Evolutionary conservation across 2,888 invertebrate species (phyloP).

Genomic region (Chrysomela aeneicollis): DNA sequence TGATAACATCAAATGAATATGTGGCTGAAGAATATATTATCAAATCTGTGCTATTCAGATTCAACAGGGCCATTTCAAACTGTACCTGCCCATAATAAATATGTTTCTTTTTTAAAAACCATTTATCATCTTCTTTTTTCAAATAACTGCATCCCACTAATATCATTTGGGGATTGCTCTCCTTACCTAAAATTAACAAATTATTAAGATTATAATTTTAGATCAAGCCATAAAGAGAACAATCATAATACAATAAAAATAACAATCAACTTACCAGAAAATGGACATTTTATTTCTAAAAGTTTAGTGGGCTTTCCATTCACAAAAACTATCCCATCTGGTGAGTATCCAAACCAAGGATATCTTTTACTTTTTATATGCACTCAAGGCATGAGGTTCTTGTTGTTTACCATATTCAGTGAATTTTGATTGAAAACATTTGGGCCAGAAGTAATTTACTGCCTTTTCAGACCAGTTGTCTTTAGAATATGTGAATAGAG

Average conservation of each 20-base stretch:
- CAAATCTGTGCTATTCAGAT: conserved; percentile 5
- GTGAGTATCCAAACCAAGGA: conserved; percentile 31
- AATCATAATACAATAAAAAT: too few species aligned
- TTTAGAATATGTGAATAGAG: conserved; percentile 21
- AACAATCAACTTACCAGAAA: conserved; percentile 20
- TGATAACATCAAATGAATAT: neutral
- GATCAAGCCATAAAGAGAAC: too few species aligned
- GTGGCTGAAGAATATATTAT: conserved; percentile 11
- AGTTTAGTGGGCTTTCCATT: conserved; percentile 26
- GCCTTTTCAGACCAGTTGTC: conserved; percentile 22
- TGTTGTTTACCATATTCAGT: too few species aligned
- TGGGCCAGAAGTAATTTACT: conserved; percentile 26
- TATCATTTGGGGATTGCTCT: conserved; percentile 2
- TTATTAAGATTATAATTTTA: too few species aligned
- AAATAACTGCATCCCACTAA: conserved; percentile 6
- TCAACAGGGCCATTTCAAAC: conserved; percentile 28
- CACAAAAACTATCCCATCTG: conserved; percentile 29
- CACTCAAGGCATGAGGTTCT: conserved; percentile 15
- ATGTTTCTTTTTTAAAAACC: conserved; percentile 26
- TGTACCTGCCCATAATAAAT: conserved; percentile 29
- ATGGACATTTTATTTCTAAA: conserved; percentile 35
- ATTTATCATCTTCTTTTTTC: neutral
- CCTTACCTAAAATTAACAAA: conserved; percentile 7
- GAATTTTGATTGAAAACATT: too few species aligned
- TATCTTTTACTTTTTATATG: conserved; percentile 17